phyloP scores from a whole-genome alignment of 2,113 vertebrate species.

The Axis porcinus region DNA sequence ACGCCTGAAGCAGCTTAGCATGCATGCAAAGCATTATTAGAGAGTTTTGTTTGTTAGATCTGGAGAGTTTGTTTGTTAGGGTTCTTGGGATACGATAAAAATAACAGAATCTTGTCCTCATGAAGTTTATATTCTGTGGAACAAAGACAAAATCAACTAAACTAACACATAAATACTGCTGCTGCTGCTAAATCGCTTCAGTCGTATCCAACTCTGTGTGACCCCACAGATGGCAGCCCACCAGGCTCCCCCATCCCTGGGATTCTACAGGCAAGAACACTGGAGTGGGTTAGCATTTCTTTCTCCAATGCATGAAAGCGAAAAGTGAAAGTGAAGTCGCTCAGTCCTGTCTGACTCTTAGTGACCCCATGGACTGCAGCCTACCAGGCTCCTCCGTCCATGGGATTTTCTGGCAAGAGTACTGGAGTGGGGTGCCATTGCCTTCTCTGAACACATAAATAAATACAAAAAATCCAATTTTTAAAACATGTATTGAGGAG shows the following conservation, averaged over 20 bases:
- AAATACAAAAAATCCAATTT: not conserved
- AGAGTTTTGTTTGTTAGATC: not conserved
- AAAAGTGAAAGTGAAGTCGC: not conserved
- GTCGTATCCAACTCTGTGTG: not conserved
- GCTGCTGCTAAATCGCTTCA: not conserved
- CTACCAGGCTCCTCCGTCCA: not conserved
- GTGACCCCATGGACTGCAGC: fast-evolving
- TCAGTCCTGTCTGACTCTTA: not conserved
- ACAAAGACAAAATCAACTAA: not conserved
- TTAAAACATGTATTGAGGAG: not conserved
- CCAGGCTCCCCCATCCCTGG: not conserved
- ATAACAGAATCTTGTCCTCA: not conserved
- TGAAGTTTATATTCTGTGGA: not conserved
- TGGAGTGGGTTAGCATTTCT: not conserved
- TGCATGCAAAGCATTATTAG: not conserved
- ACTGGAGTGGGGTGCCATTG: not conserved
- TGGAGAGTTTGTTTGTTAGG: not conserved
- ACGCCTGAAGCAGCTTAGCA: not conserved
- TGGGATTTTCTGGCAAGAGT: not conserved
- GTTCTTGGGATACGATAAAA: not conserved
- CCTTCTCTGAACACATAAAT: not conserved
- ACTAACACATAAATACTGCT: not conserved
- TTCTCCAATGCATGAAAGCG: not conserved
- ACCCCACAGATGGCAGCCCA: not conserved
- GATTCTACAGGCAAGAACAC: not conserved